Evolutionary conservation across 2,888 invertebrate genomes (phyloP), one percentile per base, ranked within the genome.

Genomic region (Cerastoderma edule): DNA sequence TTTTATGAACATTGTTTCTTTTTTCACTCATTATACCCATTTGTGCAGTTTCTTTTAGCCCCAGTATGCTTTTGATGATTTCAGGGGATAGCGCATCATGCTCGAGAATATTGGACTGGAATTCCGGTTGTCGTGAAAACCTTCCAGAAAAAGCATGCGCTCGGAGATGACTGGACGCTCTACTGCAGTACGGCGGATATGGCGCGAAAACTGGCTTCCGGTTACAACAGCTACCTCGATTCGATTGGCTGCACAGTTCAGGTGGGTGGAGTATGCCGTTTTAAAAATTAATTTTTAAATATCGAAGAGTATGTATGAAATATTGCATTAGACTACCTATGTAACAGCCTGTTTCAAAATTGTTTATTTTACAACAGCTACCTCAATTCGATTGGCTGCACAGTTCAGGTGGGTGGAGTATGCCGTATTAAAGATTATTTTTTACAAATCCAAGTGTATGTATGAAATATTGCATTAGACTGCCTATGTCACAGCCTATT

Each of bases 121-220:
- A 78, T 78, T 3, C 68, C 70, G 19, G 78, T 82, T 16, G 81
- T 74, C 13, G 81, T 82, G 0, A 78, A 76, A 48, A 69, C 81
- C 13, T 76, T 82, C 30, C 60, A 67, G 22, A 27, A 66, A 28
- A 10, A 39, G 19, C 67, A 65, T 30, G 81, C 68, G 2, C 65
- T 28, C n/a, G 30, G 39, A 19, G 66, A 30, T 19, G 68, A 73
- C 48, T 82, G 81, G 81, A 28, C 22, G 4, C 5, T n/a, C 10
- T 82, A 78, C 48, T 64, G 60, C 24, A 46, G 33, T 10, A 33
- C 75, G 8, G 50, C 70, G 33, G 66, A 54, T 13, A 22, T 69
- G 54, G 72, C 71, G 3, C 28, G 71, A 19, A 69, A 67, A 30
- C 39, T 76, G n/a, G 72, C 71, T 2, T 13, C 28, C 10, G 50